Conservation (phyloP, 2,113 vertebrate species). For the Danionella cerebrum region DNA sequence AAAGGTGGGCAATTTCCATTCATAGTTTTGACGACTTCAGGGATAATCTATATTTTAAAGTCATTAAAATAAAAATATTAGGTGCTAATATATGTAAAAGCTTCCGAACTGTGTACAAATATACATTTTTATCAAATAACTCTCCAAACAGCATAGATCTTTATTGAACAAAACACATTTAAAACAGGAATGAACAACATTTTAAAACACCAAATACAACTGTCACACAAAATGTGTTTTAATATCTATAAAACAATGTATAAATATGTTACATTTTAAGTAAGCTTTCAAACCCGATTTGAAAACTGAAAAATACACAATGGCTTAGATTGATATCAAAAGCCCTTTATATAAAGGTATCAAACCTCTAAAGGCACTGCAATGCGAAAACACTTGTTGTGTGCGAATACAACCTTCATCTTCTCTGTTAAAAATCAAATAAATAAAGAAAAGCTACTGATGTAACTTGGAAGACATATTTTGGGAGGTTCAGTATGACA, state of each 20-base stretch:
- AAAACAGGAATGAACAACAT: conserved; percentile 16
- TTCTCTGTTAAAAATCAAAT: no score
- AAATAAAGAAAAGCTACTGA: no score
- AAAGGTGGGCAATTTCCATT: no score
- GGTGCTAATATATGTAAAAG: no score
- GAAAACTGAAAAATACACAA: conserved; percentile 10
- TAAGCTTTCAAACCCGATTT: background rate
- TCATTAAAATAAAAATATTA: no score
- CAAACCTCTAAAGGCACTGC: conserved; percentile 18
- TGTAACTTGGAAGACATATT: background rate
- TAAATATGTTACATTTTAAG: background rate
- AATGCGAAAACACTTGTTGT: background rate
- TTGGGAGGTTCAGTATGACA: no score
- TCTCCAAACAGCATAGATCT: conserved; percentile 14
- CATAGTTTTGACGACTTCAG: background rate
- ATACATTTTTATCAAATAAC: background rate
- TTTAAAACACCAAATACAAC: conserved; percentile 9
- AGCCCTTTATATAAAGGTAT: background rate
- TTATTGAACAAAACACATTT: conserved; percentile 21
- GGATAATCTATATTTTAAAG: background rate
- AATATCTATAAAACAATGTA: background rate
- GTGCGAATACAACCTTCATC: conserved; percentile 18
- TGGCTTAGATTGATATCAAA: background rate
- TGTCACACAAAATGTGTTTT: background rate
- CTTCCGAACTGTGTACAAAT: no score